Percentiles rank a stretch among this genome's conserved stretches.
phyloP scores from a whole-genome alignment of 2,888 invertebrate genomes.

The Drosophila stalkeri region DNA sequence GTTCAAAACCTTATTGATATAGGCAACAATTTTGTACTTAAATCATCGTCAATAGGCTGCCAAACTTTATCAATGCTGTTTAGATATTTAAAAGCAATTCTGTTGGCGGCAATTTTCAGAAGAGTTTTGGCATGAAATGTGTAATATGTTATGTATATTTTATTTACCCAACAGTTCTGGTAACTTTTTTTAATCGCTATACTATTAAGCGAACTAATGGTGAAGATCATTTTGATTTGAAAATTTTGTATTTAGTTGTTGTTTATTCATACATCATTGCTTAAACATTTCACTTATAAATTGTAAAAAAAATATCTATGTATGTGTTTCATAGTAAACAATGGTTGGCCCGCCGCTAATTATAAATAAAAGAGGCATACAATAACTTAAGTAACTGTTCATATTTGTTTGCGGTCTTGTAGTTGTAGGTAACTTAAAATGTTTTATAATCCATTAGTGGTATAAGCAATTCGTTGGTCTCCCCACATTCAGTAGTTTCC shows the following conservation, averaged over 20 bases:
- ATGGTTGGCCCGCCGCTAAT: constrained; percentile 58
- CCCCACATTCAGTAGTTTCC: too few relatives aligned
- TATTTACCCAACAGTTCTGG: constrained; percentile 33
- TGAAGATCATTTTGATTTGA: constrained; percentile 54
- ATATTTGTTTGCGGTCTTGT: background rate
- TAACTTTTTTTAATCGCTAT: constrained; percentile 39
- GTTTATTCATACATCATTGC: constrained; percentile 50
- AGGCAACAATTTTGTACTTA: constrained; percentile 38
- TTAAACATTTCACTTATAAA: constrained; percentile 59
- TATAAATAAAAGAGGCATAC: constrained; percentile 64
- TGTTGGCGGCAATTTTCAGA: constrained; percentile 36
- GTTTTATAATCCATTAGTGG: background rate
- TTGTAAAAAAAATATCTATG: constrained; percentile 55
- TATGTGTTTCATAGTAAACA: constrained; percentile 55
- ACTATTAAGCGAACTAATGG: constrained; percentile 53
- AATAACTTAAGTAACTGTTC: constrained; percentile 23
- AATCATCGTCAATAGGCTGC: constrained; percentile 39
- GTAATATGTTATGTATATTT: constrained; percentile 34
- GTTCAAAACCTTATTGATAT: constrained; percentile 32
- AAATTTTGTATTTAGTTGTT: constrained; percentile 53
- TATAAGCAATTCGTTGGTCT: too few relatives aligned
- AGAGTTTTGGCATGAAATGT: constrained; percentile 39
- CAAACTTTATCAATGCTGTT: constrained; percentile 40
- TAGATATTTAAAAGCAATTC: constrained; percentile 43
- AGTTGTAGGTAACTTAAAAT: background rate